These are phyloP conservation scores for Himalopsyche japonica DNA, from an alignment of 2,888 invertebrate species.

Conservation along the genomic window DNA sequence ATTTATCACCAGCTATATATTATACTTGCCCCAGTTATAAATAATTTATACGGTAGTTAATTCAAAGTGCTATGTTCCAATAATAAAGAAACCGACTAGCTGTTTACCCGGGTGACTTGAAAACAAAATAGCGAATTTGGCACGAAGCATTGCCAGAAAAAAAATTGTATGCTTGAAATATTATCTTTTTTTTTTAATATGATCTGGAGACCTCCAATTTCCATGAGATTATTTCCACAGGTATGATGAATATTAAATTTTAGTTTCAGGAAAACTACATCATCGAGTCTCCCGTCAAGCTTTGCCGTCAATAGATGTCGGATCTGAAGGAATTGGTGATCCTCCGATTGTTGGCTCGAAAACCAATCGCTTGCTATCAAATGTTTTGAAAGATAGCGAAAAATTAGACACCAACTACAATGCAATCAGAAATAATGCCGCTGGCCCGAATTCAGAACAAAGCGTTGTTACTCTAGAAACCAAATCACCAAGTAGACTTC, in stretches of 20 bases:
- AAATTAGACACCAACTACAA: background rate
- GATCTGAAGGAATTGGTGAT: background rate
- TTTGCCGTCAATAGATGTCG: background rate
- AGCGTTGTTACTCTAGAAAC: background rate
- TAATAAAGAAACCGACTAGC: no score
- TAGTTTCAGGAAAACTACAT: background rate
- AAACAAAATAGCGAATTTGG: no score
- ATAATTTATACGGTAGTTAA: no score
- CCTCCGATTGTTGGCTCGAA: background rate
- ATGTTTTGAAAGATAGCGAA: background rate
- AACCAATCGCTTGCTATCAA: background rate
- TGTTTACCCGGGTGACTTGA: no score
- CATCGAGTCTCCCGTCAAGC: background rate
- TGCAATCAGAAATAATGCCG: background rate
- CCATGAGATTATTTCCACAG: background rate
- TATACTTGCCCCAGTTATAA: no score
- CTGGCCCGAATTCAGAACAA: background rate
- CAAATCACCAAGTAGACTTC: background rate
- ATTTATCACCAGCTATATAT: no score
- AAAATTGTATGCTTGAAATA: no score
- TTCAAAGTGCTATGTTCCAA: no score
- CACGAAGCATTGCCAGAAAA: no score
- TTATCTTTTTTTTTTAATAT: no score
- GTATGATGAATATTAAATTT: background rate
- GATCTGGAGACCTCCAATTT: no score